A percentile compares a stretch with the other conserved stretches of the same genome.
Conservation (phyloP, 2,888 invertebrate genomes). For the Aleiodes leptofemur region DNA sequence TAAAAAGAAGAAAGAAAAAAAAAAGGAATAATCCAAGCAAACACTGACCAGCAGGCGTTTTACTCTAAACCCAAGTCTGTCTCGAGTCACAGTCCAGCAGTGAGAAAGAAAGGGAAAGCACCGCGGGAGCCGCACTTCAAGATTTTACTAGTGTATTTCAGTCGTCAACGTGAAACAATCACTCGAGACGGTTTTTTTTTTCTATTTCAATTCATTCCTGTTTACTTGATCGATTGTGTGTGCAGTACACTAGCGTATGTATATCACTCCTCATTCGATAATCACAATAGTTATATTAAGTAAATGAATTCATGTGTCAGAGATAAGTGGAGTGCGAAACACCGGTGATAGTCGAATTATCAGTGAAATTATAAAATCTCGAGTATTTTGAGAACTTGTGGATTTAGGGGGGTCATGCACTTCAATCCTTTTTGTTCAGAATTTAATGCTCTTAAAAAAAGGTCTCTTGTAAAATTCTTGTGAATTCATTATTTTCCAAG, state of each 20-base stretch:
- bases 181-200: slow-evolving; percentile 1
- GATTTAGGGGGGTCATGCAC: too few relatives aligned
- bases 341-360: too few relatives aligned
- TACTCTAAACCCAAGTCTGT: slow-evolving; percentile 1
- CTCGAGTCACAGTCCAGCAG: slow-evolving; percentile 51
- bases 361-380: slow-evolving; percentile 5
- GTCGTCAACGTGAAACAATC: slow-evolving; percentile 50
- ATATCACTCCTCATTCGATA: slow-evolving; percentile 21
- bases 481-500: not conserved
- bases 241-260: slow-evolving; percentile 11
- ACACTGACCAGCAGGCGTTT: slow-evolving; percentile 14
- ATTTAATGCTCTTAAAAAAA: slow-evolving; percentile 1
- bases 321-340: slow-evolving; percentile 10
- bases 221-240: slow-evolving; percentile 37
- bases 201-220: not conserved
- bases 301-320: not conserved
- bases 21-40: slow-evolving; percentile 7
- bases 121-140: slow-evolving; percentile 54
- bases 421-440: not conserved
- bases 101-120: slow-evolving; percentile 69
- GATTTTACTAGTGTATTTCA: slow-evolving; percentile 57
- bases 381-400: too few relatives aligned
- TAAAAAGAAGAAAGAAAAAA: not conserved
- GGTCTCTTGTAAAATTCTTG: too few relatives aligned
- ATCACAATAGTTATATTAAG: not conserved